Conservation (phyloP, 2,888 invertebrate species). For the Drosophila falleni region DNA sequence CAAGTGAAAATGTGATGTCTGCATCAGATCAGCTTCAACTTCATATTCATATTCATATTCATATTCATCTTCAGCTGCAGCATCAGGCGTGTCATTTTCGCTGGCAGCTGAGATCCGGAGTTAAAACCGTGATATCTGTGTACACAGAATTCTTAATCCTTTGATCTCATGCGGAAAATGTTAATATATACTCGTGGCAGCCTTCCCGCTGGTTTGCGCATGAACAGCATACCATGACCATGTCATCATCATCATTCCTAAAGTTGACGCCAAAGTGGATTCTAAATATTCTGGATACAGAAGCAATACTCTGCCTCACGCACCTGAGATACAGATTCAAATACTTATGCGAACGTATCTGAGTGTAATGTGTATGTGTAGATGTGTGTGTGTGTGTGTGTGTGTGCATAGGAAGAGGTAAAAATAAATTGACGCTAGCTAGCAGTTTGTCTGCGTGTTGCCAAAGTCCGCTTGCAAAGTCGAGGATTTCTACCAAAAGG, state of each 20-base stretch:
- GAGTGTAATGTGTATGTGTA: not conserved
- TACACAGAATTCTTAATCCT: slow-evolving; percentile 63
- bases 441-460: slow-evolving; percentile 47
- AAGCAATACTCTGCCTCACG: slow-evolving; percentile 46
- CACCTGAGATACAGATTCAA: slow-evolving; percentile 49
- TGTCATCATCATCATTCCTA: slow-evolving; percentile 68
- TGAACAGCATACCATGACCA: slow-evolving; percentile 63
- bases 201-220: slow-evolving; percentile 32
- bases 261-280: slow-evolving; percentile 74
- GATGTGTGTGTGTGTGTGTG: not conserved
- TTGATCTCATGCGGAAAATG: slow-evolving; percentile 76
- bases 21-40: slow-evolving; percentile 21
- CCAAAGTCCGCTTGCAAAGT: slow-evolving; percentile 81
- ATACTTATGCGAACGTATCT: slow-evolving; percentile 17
- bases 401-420: slow-evolving; percentile 1
- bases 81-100: slow-evolving; percentile 6
- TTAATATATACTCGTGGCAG: slow-evolving; percentile 5
- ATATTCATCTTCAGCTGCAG: slow-evolving; percentile 11
- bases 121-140: slow-evolving; percentile 12
- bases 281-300: slow-evolving; percentile 54
- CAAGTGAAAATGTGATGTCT: slow-evolving; percentile 67
- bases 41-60: no score
- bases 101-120: slow-evolving; percentile 6
- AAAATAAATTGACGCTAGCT: slow-evolving; percentile 32
- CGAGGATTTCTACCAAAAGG: slow-evolving; percentile 82